Base-by-base conservation (phyloP, 64 coral and sea anemone genomes). In the Montipora capricornis region DNA sequence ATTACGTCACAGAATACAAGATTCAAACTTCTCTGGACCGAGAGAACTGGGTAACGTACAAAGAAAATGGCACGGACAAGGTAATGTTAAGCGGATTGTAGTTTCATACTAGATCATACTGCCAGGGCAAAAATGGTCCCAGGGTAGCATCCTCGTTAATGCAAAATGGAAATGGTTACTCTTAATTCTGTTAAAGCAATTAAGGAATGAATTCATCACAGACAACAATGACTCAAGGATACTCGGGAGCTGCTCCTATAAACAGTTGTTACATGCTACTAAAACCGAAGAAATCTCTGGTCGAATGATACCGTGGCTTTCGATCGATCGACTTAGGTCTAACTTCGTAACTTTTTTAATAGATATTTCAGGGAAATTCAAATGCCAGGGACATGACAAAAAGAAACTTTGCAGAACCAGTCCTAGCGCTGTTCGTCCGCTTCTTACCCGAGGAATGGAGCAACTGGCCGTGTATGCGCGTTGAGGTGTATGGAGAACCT, bases 401-500 rank as follows among this genome's bases (percentile, higher is more conserved):
- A 62, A 17, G 9, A 46, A 80, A 79, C 46, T 76, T 93, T 12
- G 74, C 13, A 45, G 22, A 71, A 73, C 92, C 83, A 3, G 60
- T 93, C 16, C 8, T 53, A 73, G 64, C 84, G 59, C 61, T 78
- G 61, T 93, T 93, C 68, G 84, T 93, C 58, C 83, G 92, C 20
- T 88, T 93, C 88, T 47, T 74, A 47, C 84, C 84, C 19, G 78
- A 71, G 45, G 52, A 80, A 73, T 93, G 84, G 83, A 71, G 46
- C 59, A 78, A 50, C 15, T 84, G 66, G 67, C 92, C 92, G 46
- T 88, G 83, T 66, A 93, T 93, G 92, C 84, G 92, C 16, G 92
- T 93, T 14, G 92, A 93, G 67, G 76, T 93, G 17, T 93, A 93
- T 74, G 92, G 92, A 29, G 46, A 71, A 68, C 84, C 80, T 51